phyloP scores from a whole-genome alignment of 23 tunicate species.

The Halocynthia roretzi region DNA sequence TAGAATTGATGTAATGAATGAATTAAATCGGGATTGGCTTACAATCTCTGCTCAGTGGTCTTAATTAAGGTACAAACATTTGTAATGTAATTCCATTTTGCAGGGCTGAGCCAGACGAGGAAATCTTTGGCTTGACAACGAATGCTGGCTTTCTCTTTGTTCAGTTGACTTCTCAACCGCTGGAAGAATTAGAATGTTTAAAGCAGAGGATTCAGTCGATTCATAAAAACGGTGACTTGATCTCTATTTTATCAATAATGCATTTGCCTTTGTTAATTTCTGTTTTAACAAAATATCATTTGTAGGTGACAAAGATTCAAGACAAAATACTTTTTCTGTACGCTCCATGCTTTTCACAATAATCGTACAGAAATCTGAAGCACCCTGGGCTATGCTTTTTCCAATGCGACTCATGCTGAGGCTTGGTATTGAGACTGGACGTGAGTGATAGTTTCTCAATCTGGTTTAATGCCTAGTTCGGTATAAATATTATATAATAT shows the following conservation, averaged over 20 bases:
- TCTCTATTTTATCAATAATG: neutral
- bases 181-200: conserved; percentile 15
- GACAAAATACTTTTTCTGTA: neutral
- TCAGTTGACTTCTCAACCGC: conserved; percentile 39
- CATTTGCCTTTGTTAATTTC: neutral
- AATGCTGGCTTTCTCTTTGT: conserved; percentile 73
- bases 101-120: conserved; percentile 14
- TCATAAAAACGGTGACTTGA: neutral
- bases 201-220: neutral
- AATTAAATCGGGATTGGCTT: too few species aligned
- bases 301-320: neutral
- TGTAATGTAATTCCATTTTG: neutral
- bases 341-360: conserved; percentile 60
- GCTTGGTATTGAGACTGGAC: conserved; percentile 52
- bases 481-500: neutral
- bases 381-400: conserved; percentile 62
- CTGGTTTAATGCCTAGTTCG: too few species aligned
- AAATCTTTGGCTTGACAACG: conserved; percentile 34
- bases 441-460: conserved; percentile 27
- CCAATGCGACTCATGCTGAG: conserved; percentile 58
- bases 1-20: too few species aligned
- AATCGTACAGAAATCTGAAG: conserved; percentile 67
- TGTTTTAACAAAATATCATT: neutral
- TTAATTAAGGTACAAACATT: too few species aligned
- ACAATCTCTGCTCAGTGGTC: too few species aligned